Conservation (phyloP, 1,140 invertebrate genomes). For the Oedothorax gibbosus region DNA sequence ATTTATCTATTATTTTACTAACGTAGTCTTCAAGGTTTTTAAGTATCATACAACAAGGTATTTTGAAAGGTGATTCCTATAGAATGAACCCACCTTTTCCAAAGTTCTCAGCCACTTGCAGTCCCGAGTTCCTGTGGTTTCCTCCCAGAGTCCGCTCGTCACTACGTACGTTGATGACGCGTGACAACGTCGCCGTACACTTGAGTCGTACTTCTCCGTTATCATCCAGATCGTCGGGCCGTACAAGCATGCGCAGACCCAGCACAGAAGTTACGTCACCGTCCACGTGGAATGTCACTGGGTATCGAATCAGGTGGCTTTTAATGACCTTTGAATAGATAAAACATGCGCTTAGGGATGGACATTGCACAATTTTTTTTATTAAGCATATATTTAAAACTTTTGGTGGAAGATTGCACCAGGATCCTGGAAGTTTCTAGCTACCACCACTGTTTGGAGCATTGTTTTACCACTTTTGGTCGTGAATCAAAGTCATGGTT, state of each 20-base stretch:
- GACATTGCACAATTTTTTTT: no score
- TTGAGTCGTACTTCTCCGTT: conserved; percentile 70
- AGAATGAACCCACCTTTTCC: conserved; percentile 38
- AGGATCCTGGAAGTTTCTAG: no score
- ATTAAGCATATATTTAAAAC: no score
- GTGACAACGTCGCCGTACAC: conserved; percentile 52
- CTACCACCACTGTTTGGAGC: no score
- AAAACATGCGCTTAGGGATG: no score
- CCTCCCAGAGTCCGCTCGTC: conserved; percentile 51
- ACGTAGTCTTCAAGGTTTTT: no score
- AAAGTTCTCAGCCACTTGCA: conserved; percentile 48
- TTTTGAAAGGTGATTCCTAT: no score
- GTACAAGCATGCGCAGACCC: conserved; percentile 78
- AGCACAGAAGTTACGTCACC: conserved; percentile 68
- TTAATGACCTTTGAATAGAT: neutral
- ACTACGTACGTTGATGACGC: conserved; percentile 47
- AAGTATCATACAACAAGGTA: no score
- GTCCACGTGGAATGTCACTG: neutral
- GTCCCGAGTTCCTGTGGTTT: conserved; percentile 47
- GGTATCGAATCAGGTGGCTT: conserved; percentile 19
- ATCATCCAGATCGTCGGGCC: conserved; percentile 77
- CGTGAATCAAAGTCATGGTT: no score
- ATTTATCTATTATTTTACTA: no score
- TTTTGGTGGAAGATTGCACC: no score
- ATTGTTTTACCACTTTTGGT: no score